These are phyloP conservation scores for Parnassius mnemosyne DNA, from an alignment of 2,888 invertebrate genomes.

Conservation along the genomic window DNA sequence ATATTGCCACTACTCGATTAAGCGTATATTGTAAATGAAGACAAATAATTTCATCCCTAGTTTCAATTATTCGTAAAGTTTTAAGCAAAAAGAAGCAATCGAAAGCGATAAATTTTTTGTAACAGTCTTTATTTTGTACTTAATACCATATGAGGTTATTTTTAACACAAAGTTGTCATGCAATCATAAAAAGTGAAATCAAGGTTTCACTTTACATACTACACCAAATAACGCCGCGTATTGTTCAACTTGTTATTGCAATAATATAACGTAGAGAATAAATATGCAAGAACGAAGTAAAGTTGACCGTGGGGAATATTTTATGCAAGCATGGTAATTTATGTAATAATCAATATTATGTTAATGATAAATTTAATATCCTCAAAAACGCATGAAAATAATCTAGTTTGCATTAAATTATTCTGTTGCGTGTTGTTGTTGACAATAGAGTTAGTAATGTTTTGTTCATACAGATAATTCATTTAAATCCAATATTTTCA, in stretches of 20 bases:
- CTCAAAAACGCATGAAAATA: slow-evolving; percentile 3
- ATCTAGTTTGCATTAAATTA: no score
- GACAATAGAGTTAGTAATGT: no score
- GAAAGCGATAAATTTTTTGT: slow-evolving; percentile 37
- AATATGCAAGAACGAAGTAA: slow-evolving; percentile 3
- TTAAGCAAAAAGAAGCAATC: slow-evolving; percentile 29
- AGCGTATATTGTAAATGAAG: neutral
- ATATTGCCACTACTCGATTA: neutral
- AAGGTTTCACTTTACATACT: slow-evolving; percentile 50
- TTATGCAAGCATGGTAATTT: slow-evolving; percentile 2
- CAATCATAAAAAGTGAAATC: slow-evolving; percentile 72
- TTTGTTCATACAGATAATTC: no score
- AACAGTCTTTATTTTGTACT: slow-evolving; percentile 43
- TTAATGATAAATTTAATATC: neutral
- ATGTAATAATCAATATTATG: slow-evolving; percentile 3
- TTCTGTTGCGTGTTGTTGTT: no score
- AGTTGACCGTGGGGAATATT: slow-evolving; percentile 10
- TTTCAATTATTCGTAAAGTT: slow-evolving; percentile 5
- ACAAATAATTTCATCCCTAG: neutral
- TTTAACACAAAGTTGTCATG: slow-evolving; percentile 55
- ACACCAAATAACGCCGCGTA: slow-evolving; percentile 32
- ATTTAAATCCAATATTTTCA: no score
- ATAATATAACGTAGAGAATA: slow-evolving; percentile 14
- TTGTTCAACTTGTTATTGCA: slow-evolving; percentile 19
- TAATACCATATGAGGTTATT: slow-evolving; percentile 49